Base-by-base conservation (phyloP, 2,797 vertebrate genomes). In the Ceryle rudis region DNA sequence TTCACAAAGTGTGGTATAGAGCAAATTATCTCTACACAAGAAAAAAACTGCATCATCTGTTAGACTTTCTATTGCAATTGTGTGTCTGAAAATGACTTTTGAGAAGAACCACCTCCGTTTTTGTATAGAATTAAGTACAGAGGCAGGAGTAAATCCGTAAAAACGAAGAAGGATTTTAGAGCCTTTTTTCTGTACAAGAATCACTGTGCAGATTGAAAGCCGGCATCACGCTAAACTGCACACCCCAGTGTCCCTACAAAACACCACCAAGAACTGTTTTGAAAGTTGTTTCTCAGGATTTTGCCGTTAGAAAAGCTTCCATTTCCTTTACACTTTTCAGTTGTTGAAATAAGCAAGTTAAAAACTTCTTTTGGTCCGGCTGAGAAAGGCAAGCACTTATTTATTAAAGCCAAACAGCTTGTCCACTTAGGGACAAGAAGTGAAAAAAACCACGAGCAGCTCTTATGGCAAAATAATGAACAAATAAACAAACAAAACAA, bases 361-460 rank as follows among this genome's bases (percentile, higher is more conserved):
- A 41, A 78, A 64, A 15, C 1, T 18, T 49, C 0, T 37, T 81
- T 55, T 47, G 6, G 19, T 64, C 21, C 4, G 2, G 9, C 29
- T 31, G 31, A 80, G 33, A 52, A 77, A 58, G 12, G 4, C 21
- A 29, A 65, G 21, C 3, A 6, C 7, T 28, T n/a, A n/a, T 62
- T 42, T 2, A 35, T n/a, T 22, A 64, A 70, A 67, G 64, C 5
- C 2, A 4, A 75, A 19, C 3, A 25, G 2, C 11, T 4, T 8
- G 15, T 7, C 7, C 6, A 21, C 41, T 6, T 0, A 4, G 10
- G 8, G 11, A 22, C 15, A 58, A 41, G 11, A 49, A 55, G 1
- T 8, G 13, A 31, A 5, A 65, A 37, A 55, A 33, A 37, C 14
- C 0, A 29, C 2, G 0, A 35, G 12, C 2, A 1, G 7, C 8